Evolutionary conservation across 1,140 invertebrate species (phyloP).

Genomic region (Caenorhabditis remanei): DNA sequence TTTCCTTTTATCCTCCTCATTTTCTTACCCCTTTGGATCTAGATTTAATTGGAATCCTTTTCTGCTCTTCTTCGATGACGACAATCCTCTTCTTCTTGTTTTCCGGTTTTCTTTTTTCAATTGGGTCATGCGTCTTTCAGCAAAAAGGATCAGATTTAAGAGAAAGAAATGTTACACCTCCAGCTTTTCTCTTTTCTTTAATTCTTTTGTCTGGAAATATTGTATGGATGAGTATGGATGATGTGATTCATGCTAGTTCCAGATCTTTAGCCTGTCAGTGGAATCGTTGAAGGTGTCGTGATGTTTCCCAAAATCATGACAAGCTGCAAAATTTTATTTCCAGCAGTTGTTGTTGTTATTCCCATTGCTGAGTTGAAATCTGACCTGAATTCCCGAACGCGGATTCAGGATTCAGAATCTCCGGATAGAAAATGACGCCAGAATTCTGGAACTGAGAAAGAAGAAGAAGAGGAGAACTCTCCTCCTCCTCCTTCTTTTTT

Average conservation of each 20-base stretch:
- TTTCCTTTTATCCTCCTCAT: background rate
- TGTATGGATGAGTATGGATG: background rate
- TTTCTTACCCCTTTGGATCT: background rate
- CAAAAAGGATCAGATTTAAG: background rate
- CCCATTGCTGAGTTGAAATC: background rate
- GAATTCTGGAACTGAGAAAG: background rate
- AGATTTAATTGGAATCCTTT: conserved; percentile 41
- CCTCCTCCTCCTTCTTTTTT: background rate
- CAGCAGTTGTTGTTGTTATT: background rate
- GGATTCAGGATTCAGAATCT: background rate
- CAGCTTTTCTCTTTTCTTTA: background rate
- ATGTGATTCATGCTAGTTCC: background rate
- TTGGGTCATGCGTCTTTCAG: conserved; percentile 18
- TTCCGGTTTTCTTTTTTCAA: background rate
- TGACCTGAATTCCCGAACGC: background rate
- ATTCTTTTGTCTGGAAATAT: background rate
- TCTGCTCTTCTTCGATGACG: background rate
- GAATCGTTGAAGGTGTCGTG: too few relatives aligned
- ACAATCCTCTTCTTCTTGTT: background rate
- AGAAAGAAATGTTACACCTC: conserved; percentile 8
- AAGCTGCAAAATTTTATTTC: too few relatives aligned
- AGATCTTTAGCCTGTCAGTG: too few relatives aligned
- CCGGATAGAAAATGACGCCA: conserved; percentile 22
- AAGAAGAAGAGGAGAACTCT: too few relatives aligned
- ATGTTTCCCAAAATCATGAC: too few relatives aligned